These are phyloP conservation scores for Varanus salvator DNA, from an alignment of 2,113 vertebrate genomes.

Conservation along the genomic window DNA sequence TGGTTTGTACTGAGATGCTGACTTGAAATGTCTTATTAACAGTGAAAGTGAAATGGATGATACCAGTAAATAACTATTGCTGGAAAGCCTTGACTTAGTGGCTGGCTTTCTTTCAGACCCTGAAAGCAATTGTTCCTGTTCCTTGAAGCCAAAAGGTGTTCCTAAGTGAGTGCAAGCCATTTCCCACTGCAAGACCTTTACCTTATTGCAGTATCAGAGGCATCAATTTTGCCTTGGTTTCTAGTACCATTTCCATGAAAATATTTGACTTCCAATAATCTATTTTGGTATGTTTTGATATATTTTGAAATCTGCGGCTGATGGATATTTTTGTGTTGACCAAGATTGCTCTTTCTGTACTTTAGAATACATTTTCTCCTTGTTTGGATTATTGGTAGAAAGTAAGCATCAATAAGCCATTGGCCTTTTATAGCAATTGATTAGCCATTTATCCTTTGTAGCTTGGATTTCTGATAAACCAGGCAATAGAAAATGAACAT, in stretches of 20 bases:
- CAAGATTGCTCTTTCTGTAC: background rate
- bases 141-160: background rate
- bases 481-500: background rate
- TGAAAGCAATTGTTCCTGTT: constrained; percentile 34
- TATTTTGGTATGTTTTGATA: background rate
- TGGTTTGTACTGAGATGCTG: constrained; percentile 22
- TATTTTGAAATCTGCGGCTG: background rate
- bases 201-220: background rate
- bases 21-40: constrained; percentile 37
- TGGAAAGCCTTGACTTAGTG: constrained; percentile 40
- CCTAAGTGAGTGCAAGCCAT: background rate
- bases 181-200: constrained; percentile 6
- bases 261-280: background rate
- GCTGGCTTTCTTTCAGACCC: constrained; percentile 54
- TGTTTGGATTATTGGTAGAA: background rate
- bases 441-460: background rate
- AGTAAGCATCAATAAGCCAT: background rate
- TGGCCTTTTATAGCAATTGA: background rate
- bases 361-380: background rate
- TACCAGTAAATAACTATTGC: constrained; percentile 33
- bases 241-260: background rate
- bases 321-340: background rate
- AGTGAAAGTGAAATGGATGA: constrained; percentile 42
- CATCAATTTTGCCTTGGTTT: background rate
- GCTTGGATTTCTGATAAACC: background rate